These are phyloP conservation scores for Drosophila eohydei DNA, from an alignment of 2,888 invertebrate genomes.

Conservation along the genomic window DNA sequence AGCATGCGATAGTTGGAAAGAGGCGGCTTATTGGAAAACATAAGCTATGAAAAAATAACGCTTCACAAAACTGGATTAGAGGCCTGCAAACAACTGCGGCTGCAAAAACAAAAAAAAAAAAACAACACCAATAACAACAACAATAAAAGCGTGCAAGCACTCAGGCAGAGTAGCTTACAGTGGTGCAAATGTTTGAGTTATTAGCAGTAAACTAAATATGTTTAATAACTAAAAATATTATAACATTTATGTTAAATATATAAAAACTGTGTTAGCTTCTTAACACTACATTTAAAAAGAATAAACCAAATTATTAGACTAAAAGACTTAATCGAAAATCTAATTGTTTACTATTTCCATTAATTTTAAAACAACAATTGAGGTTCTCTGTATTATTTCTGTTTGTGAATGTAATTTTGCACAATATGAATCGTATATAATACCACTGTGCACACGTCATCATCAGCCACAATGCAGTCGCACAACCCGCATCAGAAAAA, in stretches of 20 bases:
- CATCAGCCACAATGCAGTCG: slow-evolving; percentile 30
- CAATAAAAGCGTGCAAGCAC: slow-evolving; percentile 20
- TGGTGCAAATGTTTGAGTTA: slow-evolving; percentile 5
- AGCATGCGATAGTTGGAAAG: slow-evolving; percentile 8
- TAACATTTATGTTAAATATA: not conserved
- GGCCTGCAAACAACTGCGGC: slow-evolving; percentile 38
- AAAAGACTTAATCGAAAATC: no score
- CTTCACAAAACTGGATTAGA: slow-evolving; percentile 69
- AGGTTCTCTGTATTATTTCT: no score
- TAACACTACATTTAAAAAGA: no score
- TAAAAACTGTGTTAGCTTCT: no score
- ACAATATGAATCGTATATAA: not conserved
- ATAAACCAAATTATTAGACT: no score
- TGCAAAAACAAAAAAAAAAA: slow-evolving; percentile 9
- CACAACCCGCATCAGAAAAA: slow-evolving; percentile 28
- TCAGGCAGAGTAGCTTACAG: slow-evolving; percentile 23
- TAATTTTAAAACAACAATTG: no score
- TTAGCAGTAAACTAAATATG: fast-evolving
- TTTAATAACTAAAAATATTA: not conserved
- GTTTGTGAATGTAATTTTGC: no score
- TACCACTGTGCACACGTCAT: slow-evolving; percentile 65
- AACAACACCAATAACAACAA: slow-evolving; percentile 28
- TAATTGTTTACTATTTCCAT: no score
- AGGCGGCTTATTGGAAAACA: slow-evolving; percentile 29
- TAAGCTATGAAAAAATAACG: slow-evolving; percentile 28